A percentile compares a stretch with the other conserved stretches of the same genome.
Evolutionary conservation across 2,797 vertebrate species (phyloP).

Genomic region (Morelia viridis): DNA sequence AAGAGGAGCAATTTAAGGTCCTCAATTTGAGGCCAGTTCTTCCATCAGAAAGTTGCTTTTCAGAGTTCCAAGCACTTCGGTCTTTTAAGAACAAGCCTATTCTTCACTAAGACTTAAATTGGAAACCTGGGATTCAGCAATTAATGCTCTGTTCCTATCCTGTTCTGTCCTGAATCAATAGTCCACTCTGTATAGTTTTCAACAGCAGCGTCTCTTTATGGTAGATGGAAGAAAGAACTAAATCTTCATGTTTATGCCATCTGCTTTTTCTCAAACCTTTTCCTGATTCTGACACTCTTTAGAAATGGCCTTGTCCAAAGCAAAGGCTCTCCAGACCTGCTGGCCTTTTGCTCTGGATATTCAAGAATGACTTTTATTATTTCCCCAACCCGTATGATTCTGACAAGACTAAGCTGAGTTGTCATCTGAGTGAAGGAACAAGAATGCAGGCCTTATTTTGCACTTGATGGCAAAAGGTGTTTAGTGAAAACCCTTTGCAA

Average conservation of each 20-base stretch:
- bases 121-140: too few species aligned
- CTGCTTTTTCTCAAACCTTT: neutral
- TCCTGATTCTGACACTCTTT: neutral
- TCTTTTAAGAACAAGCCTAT: neutral
- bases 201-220: too few species aligned
- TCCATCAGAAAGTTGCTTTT: neutral
- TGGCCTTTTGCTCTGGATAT: neutral
- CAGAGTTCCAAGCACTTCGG: neutral
- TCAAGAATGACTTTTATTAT: neutral
- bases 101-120: neutral
- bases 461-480: neutral
- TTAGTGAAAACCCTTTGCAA: conserved; percentile 16
- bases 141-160: too few species aligned
- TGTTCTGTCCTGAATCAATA: too few species aligned
- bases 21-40: neutral
- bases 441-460: neutral
- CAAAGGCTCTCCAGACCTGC: neutral
- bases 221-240: too few species aligned
- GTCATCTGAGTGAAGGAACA: conserved; percentile 11
- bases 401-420: neutral
- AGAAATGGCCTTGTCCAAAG: neutral
- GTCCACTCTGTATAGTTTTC: too few species aligned
- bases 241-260: neutral
- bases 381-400: neutral
- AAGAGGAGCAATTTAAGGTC: neutral